phyloP scores from a whole-genome alignment of 2,113 vertebrate species.

The Numenius arquata region DNA sequence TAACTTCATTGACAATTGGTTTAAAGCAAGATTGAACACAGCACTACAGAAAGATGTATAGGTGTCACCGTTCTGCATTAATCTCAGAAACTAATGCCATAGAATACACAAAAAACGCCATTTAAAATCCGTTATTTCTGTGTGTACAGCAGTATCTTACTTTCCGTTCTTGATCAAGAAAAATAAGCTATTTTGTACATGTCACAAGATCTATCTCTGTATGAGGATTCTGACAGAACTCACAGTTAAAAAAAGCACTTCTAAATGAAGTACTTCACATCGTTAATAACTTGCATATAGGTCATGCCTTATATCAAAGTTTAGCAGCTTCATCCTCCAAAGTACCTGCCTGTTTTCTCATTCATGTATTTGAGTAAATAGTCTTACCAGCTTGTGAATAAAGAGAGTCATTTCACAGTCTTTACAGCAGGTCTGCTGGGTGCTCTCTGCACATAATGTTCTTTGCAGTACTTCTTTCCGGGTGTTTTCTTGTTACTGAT shows the following conservation, averaged over 20 bases:
- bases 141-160: not conserved
- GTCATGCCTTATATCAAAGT: not conserved
- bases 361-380: not conserved
- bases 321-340: not conserved
- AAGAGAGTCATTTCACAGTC: not conserved
- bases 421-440: not conserved
- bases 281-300: not conserved
- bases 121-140: not conserved
- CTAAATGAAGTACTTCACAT: not conserved
- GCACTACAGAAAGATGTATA: not conserved
- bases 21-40: not conserved
- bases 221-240: not conserved
- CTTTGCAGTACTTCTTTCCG: conserved; percentile 24
- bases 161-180: not conserved
- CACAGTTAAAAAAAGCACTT: not conserved
- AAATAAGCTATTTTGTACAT: not conserved
- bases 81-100: not conserved
- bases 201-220: accelerated
- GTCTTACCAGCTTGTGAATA: not conserved
- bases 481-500: not conserved
- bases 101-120: not conserved
- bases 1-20: not conserved
- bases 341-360: not conserved
- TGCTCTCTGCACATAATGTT: not conserved
- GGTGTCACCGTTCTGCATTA: not conserved